These are phyloP conservation scores for Stigmatopora argus DNA, from an alignment of 2,113 vertebrate species.

Conservation along the genomic window DNA sequence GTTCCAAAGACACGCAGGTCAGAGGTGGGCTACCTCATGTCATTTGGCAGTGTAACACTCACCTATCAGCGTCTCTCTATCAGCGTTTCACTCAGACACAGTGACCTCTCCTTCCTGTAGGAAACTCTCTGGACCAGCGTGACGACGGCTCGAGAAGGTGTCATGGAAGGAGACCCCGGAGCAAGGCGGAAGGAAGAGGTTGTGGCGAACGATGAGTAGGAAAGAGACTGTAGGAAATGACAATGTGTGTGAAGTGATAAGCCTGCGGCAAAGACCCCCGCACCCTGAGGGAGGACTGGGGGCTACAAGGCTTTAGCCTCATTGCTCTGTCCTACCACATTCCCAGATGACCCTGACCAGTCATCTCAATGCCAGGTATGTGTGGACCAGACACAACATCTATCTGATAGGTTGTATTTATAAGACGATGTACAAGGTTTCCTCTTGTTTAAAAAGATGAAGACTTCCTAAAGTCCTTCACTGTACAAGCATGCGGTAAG, in stretches of 20 bases:
- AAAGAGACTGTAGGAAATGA: conserved; percentile 41
- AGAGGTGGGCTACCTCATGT: conserved; percentile 68
- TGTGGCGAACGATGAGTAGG: conserved; percentile 19
- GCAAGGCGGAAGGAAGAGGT: conserved; percentile 24
- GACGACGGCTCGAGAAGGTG: conserved; percentile 57
- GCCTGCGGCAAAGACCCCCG: conserved; percentile 36
- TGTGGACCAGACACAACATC: conserved; percentile 5
- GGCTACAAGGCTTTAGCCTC: conserved; percentile 52
- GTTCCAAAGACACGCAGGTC: conserved; percentile 55
- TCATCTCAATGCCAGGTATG: conserved; percentile 7
- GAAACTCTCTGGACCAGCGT: conserved; percentile 48
- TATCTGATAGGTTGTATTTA: conserved; percentile 4
- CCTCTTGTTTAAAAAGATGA: neutral
- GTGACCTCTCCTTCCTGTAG: conserved; percentile 55
- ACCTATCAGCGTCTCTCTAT: conserved; percentile 60
- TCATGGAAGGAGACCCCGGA: conserved; percentile 9
- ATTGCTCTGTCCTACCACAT: conserved; percentile 21
- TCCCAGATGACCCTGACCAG: conserved; percentile 36
- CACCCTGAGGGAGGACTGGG: conserved; percentile 43
- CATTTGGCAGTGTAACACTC: conserved; percentile 55
- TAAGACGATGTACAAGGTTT: neutral
- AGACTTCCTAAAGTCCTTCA: no score
- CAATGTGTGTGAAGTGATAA: conserved; percentile 60
- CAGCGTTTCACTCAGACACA: conserved; percentile 57
- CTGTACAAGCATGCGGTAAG: conserved; percentile 37